Evolutionary conservation across 2,113 vertebrate species (phyloP), one percentile per base, ranked within the genome.

Genomic region (Actinemys pallida): DNA sequence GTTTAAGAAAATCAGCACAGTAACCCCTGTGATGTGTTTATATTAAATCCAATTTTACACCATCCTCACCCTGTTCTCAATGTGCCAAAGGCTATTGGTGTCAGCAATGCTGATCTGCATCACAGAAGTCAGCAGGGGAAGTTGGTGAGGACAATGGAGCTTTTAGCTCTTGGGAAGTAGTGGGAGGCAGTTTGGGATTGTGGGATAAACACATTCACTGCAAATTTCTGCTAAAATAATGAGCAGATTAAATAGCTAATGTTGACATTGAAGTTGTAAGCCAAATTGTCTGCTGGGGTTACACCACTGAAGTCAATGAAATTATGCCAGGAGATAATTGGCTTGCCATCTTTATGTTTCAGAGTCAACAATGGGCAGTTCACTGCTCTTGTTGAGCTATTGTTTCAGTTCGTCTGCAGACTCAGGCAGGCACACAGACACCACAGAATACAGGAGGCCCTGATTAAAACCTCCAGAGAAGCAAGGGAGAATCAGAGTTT

Each of bases 361-460:
- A 2, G 17, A 86, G n/a, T n/a, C 83, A 57, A 81, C n/a, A 0
- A 0, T 1, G 3, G 35, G 83, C 25, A 69, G 50, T 24, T 94
- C 76, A 54, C 22, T 3, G 5, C 39, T 81, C 39, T 39, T 72
- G 9, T 56, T 85, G 47, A 92, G 81, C 22, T 86, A 6, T 13
- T 50, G 19, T 75, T 93, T 86, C 52, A 91, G 27, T 42, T 39
- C 3, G 10, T 82, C 53, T 82, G 35, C 25, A 42, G 53, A 82
- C 24, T 39, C 39, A 69, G 65, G 35, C 31, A 69, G 35, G 65
- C 65, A 5, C 7, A 19, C 6, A n/a, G 14, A 69, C 35, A 69
- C 65, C 35, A 69, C 4, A 1, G n/a, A 22, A 20, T 10, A 19
- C 27, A 62, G 57, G 57, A 31, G 57, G 29, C 57, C 19, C n/a